Percentiles rank a stretch among this genome's conserved stretches.
phyloP scores from a whole-genome alignment of 2,797 vertebrate genomes.

The Danio albolineatus region DNA sequence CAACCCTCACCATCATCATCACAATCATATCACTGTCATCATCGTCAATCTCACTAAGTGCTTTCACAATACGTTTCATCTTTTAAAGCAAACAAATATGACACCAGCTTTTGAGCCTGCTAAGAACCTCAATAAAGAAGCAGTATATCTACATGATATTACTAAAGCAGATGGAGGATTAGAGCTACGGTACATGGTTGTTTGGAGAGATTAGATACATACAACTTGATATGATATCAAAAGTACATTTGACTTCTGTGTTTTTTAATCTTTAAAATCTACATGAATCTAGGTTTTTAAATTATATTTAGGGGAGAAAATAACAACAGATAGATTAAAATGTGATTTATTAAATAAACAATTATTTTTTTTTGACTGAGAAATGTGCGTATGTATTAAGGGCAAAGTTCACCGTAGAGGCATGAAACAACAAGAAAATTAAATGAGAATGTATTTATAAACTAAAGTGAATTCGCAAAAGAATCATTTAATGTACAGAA shows the following conservation, averaged over 20 bases:
- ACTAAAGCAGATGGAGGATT: background rate
- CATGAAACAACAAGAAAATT: no score
- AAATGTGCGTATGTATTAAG: background rate
- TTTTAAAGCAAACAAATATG: conserved; percentile 18
- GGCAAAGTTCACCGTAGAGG: background rate
- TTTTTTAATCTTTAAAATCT: background rate
- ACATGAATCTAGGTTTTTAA: background rate
- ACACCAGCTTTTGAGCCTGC: conserved; percentile 11
- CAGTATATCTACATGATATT: background rate
- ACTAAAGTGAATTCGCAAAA: no score
- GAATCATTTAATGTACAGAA: no score
- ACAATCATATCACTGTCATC: background rate
- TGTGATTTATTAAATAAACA: background rate
- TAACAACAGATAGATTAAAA: background rate
- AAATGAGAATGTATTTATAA: no score
- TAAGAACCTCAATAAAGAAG: conserved; percentile 13
- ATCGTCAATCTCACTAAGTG: conserved; percentile 1
- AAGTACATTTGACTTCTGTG: conserved; percentile 6
- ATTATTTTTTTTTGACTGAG: background rate
- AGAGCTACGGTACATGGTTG: background rate
- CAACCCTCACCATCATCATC: background rate
- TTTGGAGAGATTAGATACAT: conserved; percentile 10
- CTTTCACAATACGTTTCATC: conserved; percentile 6
- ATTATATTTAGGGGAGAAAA: background rate
- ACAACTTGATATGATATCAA: conserved; percentile 5